Evolutionary conservation across 2,888 invertebrate genomes (phyloP).

Genomic region (Bibio marci): DNA sequence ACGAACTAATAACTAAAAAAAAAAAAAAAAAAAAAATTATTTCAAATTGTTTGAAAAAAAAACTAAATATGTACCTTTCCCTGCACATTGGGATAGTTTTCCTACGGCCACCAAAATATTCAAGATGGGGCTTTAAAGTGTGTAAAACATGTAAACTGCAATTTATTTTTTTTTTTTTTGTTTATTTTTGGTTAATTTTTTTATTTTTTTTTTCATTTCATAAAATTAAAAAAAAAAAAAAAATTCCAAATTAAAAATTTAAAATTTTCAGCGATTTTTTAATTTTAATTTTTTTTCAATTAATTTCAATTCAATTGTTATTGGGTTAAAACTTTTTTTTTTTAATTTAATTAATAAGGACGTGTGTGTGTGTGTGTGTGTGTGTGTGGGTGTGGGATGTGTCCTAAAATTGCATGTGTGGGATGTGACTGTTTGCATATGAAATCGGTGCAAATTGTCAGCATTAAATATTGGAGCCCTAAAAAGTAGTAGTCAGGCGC

Average conservation of each 20-base stretch:
- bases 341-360: too few relatives aligned
- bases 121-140: constrained; percentile 27
- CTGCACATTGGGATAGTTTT: constrained; percentile 32
- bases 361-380: neutral
- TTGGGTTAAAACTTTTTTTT: too few relatives aligned
- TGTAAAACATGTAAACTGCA: constrained; percentile 3
- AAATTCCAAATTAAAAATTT: neutral
- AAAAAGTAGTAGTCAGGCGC: too few relatives aligned
- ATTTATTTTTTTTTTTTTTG: neutral
- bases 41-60: neutral
- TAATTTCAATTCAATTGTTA: too few relatives aligned
- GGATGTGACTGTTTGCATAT: too few relatives aligned
- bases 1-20: too few relatives aligned
- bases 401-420: too few relatives aligned
- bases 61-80: constrained; percentile 27
- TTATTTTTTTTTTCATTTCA: neutral
- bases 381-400: too few relatives aligned
- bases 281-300: too few relatives aligned
- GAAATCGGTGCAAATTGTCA: too few relatives aligned
- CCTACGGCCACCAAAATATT: constrained; percentile 28
- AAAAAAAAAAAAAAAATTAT: constrained; percentile 13
- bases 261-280: too few relatives aligned
- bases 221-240: neutral
- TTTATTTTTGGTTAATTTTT: neutral
- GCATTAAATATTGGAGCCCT: too few relatives aligned